These are phyloP conservation scores for Nyctibius grandis DNA, from an alignment of 2,797 vertebrate species.

Conservation along the genomic window DNA sequence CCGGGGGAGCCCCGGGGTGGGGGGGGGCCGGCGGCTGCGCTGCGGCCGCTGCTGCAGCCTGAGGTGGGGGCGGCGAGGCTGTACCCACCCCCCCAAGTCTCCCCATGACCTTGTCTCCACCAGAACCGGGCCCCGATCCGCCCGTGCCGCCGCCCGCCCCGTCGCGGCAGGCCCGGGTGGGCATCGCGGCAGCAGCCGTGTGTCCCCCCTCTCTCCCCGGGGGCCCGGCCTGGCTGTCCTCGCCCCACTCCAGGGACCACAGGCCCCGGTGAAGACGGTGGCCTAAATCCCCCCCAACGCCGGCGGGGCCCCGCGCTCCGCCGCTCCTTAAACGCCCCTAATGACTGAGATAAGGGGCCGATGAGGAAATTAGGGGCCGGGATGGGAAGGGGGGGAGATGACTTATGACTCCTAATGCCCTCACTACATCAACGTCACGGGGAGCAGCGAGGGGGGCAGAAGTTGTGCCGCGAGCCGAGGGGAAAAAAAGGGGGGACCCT, in stretches of 20 bases:
- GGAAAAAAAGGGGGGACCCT: not conserved
- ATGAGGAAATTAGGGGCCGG: slow-evolving; percentile 69
- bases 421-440: slow-evolving; percentile 79
- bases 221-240: not conserved
- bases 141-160: not conserved
- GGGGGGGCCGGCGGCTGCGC: not conserved
- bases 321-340: slow-evolving; percentile 64
- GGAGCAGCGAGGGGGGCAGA: not conserved
- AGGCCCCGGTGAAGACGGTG: not conserved
- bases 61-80: not conserved
- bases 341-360: slow-evolving; percentile 75
- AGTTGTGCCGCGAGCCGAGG: not conserved
- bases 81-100: not conserved
- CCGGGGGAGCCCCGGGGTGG: not conserved
- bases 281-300: not conserved
- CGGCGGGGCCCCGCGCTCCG: not conserved
- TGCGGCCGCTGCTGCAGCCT: not conserved
- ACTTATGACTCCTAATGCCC: slow-evolving; percentile 78
- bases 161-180: not conserved
- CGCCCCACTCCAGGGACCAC: not conserved
- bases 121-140: not conserved
- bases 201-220: not conserved
- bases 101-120: not conserved
- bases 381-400: slow-evolving; percentile 61
- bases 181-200: not conserved